Conservation (phyloP, 2,113 vertebrate species). For the Pseudorasbora parva region DNA sequence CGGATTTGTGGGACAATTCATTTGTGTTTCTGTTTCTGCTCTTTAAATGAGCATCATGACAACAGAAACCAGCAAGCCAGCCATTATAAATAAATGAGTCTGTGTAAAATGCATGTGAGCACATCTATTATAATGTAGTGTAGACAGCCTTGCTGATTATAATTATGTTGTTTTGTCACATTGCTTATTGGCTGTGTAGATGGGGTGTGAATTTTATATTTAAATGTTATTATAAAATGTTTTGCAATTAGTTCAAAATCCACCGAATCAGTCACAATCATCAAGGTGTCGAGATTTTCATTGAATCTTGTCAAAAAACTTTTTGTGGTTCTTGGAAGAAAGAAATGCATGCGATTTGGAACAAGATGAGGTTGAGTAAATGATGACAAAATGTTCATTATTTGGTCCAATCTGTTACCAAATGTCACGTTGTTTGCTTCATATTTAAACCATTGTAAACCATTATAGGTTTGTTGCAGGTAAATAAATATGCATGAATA, state of each 20-base stretch:
- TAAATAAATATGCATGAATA: too few relatives aligned
- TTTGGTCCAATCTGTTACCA: background rate
- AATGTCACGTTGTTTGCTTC: background rate
- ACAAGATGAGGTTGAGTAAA: too few relatives aligned
- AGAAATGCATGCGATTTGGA: too few relatives aligned
- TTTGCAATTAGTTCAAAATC: background rate
- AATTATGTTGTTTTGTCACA: background rate
- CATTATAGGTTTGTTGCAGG: background rate
- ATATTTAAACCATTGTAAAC: background rate
- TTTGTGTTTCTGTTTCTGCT: background rate
- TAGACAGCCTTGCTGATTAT: constrained; percentile 6
- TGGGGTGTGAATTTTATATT: background rate
- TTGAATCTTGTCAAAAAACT: too few relatives aligned
- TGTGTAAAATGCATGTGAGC: background rate
- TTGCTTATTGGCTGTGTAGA: background rate
- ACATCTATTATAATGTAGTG: background rate
- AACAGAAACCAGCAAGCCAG: background rate
- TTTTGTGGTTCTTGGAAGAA: too few relatives aligned
- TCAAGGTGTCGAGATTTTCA: too few relatives aligned
- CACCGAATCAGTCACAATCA: too few relatives aligned
- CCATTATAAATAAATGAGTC: constrained; percentile 3
- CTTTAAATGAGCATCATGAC: background rate
- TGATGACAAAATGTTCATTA: too few relatives aligned
- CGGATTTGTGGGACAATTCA: background rate
- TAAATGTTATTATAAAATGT: background rate